Evolutionary conservation across 2,888 invertebrate genomes (phyloP).

Genomic region (Cacoxenus indagator): DNA sequence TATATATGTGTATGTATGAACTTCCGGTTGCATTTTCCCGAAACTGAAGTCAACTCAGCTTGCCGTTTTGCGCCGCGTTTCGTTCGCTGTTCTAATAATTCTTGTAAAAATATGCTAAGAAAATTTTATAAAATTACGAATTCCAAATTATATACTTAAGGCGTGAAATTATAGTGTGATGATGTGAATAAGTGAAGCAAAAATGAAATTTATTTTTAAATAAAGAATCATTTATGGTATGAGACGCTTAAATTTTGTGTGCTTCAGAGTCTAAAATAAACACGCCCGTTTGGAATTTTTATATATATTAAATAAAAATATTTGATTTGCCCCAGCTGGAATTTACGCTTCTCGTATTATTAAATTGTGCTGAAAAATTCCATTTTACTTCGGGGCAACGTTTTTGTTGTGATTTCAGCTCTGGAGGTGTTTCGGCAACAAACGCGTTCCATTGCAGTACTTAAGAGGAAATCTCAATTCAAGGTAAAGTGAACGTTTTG

Average conservation of each 20-base stretch:
- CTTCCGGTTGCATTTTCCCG: conserved; percentile 41
- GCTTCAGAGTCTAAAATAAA: conserved; percentile 5
- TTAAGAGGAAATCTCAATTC: conserved; percentile 69
- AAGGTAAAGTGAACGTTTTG: conserved; percentile 67
- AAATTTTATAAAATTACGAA: neutral
- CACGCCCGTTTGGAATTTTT: neutral
- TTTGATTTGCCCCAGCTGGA: neutral
- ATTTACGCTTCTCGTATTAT: neutral
- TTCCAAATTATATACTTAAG: neutral
- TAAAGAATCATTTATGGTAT: neutral
- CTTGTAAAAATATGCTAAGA: neutral
- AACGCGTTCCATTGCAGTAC: conserved; percentile 88
- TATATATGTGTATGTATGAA: conserved; percentile 32
- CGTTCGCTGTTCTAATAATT: neutral
- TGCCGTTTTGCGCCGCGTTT: neutral
- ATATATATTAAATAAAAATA: neutral
- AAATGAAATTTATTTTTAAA: neutral
- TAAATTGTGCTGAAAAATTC: neutral
- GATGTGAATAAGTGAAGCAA: neutral
- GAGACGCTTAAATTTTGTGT: neutral
- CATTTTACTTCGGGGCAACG: neutral
- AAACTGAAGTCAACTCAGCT: conserved; percentile 31
- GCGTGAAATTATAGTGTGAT: neutral
- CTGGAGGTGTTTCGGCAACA: conserved; percentile 88
- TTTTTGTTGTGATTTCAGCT: conserved; percentile 28